phyloP scores from a whole-genome alignment of 2,888 invertebrate species.

The Drosophila fulvimacula region DNA sequence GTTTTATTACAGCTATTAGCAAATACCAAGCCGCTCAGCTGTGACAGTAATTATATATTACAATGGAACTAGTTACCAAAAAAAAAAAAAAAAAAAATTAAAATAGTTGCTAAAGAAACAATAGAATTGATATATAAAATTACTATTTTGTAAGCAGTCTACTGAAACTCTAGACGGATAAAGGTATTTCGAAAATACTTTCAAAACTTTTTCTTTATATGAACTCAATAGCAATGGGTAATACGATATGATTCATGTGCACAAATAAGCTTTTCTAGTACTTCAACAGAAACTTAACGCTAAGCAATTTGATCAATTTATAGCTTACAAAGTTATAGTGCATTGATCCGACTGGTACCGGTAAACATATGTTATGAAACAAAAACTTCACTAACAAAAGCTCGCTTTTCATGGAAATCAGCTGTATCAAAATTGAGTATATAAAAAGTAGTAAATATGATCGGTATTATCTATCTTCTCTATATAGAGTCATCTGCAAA shows the following conservation, averaged over 20 bases:
- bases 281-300: not conserved
- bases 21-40: slow-evolving; percentile 5
- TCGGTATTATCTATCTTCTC: no score
- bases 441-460: no score
- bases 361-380: not conserved
- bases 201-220: no score
- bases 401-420: not conserved
- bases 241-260: no score
- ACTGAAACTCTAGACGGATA: not conserved
- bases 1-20: slow-evolving; percentile 22
- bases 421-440: not conserved
- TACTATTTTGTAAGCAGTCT: not conserved
- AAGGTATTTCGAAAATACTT: not conserved
- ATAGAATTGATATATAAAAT: not conserved
- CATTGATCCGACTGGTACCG: not conserved
- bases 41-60: slow-evolving; percentile 11
- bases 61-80: not conserved
- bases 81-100: not conserved
- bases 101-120: not conserved
- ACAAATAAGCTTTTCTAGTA: not conserved
- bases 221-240: no score
- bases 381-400: not conserved
- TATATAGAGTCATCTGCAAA: not conserved
- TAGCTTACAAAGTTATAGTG: not conserved
- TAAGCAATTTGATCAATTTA: not conserved